phyloP scores from a whole-genome alignment of 2,113 vertebrate species.

The Uria lomvia region DNA sequence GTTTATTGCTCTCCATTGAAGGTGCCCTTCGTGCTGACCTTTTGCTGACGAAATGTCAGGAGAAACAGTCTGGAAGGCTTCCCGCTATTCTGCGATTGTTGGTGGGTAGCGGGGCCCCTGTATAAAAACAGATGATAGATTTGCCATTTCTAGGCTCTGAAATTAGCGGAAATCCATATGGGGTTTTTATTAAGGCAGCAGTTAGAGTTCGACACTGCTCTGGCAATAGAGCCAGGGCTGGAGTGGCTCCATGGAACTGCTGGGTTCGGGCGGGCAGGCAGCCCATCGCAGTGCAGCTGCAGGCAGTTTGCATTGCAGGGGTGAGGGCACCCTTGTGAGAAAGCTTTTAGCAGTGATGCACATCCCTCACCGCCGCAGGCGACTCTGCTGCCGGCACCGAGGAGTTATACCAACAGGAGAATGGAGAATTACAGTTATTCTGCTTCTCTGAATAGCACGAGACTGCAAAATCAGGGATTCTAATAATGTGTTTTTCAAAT shows the following conservation, averaged over 20 bases:
- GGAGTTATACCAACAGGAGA: background rate
- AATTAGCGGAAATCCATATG: constrained; percentile 9
- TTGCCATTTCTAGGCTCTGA: constrained; percentile 47
- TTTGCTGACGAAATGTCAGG: constrained; percentile 67
- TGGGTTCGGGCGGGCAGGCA: background rate
- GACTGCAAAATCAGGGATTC: background rate
- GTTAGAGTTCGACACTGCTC: background rate
- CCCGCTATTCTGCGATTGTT: background rate
- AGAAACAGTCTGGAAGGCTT: constrained; percentile 37
- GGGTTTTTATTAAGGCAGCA: background rate
- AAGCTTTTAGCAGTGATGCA: background rate
- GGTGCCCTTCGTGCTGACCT: constrained; percentile 50
- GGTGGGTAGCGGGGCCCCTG: background rate
- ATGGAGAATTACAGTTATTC: background rate
- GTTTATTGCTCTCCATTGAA: constrained; percentile 49
- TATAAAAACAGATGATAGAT: constrained; percentile 2
- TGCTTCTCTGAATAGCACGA: background rate
- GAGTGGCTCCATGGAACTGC: background rate
- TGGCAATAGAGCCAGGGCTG: background rate
- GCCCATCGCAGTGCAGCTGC: background rate
- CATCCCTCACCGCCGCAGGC: background rate
- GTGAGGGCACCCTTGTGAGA: background rate
- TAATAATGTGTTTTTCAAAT: background rate
- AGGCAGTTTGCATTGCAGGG: background rate
- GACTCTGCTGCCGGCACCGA: background rate